Base-by-base conservation (phyloP, 1,140 invertebrate genomes). In the Lithobius niger region DNA sequence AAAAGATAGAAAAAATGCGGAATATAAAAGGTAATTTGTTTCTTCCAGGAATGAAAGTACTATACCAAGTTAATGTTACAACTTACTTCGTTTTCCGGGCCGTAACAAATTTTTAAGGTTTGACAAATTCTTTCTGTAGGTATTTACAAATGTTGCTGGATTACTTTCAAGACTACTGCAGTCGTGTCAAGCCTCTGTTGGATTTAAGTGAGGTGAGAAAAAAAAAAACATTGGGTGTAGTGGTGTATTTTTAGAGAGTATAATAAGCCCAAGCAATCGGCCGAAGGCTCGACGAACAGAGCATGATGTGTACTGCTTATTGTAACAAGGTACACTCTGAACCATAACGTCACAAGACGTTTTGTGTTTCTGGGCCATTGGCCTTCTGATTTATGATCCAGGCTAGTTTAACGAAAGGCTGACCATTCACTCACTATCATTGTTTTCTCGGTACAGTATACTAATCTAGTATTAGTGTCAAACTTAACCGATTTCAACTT, bases 1-100 rank as follows among this genome's bases (percentile, higher is more conserved):
- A 0, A 88, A 89, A 66, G 94, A 97, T 57, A 80, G 84, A 25
- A 98, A 98, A 69, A 93, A 89, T 66, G 82, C 85, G 19, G 89
- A 94, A 62, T 99, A 97, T 71, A 80, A 82, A 59, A 83, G 83
- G 67, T 75, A 63, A 68, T 66, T 64, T 36, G 16, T 2, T 18
- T 27, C 51, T 27, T 59, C 50, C 10, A 27, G 10, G n/a, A 36
- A 66, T 52, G 57, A 42, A 21, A 64, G 59, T 10, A 66, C 66
- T 53, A 66, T 67, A 36, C 56, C 57, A 27, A 63, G 67, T 13
- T 63, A 57, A 25, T 68, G 44, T 24, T 26, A 45, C 31, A 28
- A 10, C 22, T 3, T 21, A 40, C 18, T 15, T 36, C 6, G n/a
- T 36, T 36, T 10, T 36, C 6, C 31, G n/a, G n/a, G 31, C n/a